Evolutionary conservation across 2,113 vertebrate genomes (phyloP).

Genomic region (human): DNA sequence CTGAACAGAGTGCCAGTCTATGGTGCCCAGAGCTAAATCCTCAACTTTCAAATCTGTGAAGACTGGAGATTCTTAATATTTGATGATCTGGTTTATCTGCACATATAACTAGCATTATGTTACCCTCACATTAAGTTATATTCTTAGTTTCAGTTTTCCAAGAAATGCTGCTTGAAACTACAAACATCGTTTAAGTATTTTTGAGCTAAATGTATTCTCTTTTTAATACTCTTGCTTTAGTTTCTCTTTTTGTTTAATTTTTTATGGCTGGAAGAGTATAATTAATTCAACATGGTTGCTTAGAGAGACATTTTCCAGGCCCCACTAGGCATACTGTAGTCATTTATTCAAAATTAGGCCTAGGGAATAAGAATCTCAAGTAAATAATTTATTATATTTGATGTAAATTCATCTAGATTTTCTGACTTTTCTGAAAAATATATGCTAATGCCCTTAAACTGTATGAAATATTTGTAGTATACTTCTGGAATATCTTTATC

Average conservation of each 20-base stretch:
- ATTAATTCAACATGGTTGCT: constrained; percentile 64
- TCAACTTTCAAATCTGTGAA: background rate
- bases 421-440: constrained; percentile 45
- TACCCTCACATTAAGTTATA: background rate
- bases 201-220: constrained; percentile 35
- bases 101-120: background rate
- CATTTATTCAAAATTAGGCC: constrained; percentile 43
- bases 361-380: constrained; percentile 27
- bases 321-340: background rate
- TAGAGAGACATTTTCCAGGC: constrained; percentile 50
- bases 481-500: constrained; percentile 4
- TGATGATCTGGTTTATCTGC: background rate
- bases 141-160: constrained; percentile 23
- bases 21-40: accelerated
- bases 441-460: constrained; percentile 4
- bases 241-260: constrained; percentile 49
- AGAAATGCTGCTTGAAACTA: constrained; percentile 52
- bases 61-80: background rate
- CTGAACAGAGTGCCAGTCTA: background rate
- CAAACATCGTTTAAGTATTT: constrained; percentile 31
- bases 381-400: constrained; percentile 62
- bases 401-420: constrained; percentile 55
- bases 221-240: constrained; percentile 50
- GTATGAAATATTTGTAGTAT: constrained; percentile 51
- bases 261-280: constrained; percentile 62